Evolutionary conservation across 2,888 invertebrate genomes (phyloP).

Genomic region (Phrixothrix hirtus): DNA sequence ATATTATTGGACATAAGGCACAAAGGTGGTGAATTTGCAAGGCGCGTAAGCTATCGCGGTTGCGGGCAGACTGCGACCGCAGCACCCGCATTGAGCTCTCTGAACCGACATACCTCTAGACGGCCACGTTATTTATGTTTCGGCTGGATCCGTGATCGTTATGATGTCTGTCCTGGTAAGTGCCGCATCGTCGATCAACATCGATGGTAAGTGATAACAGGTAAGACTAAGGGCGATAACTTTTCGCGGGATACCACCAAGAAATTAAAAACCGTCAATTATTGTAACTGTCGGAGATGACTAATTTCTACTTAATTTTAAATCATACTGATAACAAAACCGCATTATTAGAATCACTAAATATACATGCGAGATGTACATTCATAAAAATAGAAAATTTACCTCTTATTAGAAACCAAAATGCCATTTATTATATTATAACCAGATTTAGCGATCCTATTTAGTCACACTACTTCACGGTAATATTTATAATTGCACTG

Average conservation of each 20-base stretch:
- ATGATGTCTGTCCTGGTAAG: slow-evolving; percentile 33
- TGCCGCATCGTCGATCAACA: slow-evolving; percentile 30
- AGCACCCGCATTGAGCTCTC: slow-evolving; percentile 44
- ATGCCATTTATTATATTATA: slow-evolving; percentile 30
- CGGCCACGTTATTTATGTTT: slow-evolving; percentile 41
- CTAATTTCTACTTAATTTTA: slow-evolving; percentile 10
- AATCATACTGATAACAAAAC: slow-evolving; percentile 13
- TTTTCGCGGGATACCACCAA: slow-evolving; percentile 8
- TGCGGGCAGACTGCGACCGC: slow-evolving; percentile 41
- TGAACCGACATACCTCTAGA: slow-evolving; percentile 43
- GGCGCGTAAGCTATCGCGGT: slow-evolving; percentile 44
- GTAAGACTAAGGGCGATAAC: slow-evolving; percentile 3
- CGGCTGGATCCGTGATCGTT: slow-evolving; percentile 39
- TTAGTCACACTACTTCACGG: background rate
- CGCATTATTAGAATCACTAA: background rate
- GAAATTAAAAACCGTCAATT: slow-evolving; percentile 5
- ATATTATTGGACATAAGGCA: slow-evolving; percentile 17
- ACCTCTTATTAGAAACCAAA: slow-evolving; percentile 31
- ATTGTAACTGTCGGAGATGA: slow-evolving; percentile 11
- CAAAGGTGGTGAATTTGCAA: slow-evolving; percentile 36
- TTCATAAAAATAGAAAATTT: slow-evolving; percentile 14
- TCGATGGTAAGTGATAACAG: slow-evolving; percentile 28
- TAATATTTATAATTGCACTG: slow-evolving; percentile 3
- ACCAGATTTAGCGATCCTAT: background rate
- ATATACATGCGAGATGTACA: background rate